phyloP scores from a whole-genome alignment of 2,888 invertebrate genomes.

The Pseudococcus viburni region DNA sequence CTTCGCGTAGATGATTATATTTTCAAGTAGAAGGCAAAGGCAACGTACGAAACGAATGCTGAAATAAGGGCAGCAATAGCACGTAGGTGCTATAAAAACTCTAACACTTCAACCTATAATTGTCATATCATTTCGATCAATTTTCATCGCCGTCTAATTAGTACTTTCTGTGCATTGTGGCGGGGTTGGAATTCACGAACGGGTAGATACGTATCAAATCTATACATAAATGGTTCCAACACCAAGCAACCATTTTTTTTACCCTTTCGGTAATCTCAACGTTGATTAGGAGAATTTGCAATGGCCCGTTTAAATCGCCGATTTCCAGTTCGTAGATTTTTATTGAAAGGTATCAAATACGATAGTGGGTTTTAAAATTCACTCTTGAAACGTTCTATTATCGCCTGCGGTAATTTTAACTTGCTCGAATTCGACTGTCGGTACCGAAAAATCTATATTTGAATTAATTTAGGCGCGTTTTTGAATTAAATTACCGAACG shows the following conservation, averaged over 20 bases:
- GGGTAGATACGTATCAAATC: too few relatives aligned
- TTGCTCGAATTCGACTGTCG: background rate
- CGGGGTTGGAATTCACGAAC: background rate
- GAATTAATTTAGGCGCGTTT: slow-evolving; percentile 17
- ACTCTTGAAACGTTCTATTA: background rate
- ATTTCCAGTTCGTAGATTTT: background rate
- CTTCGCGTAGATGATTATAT: background rate
- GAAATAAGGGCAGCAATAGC: background rate
- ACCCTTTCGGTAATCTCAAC: too few relatives aligned
- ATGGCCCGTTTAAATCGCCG: too few relatives aligned
- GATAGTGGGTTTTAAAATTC: slow-evolving; percentile 17
- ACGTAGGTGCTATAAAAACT: background rate
- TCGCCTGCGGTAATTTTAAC: slow-evolving; percentile 30
- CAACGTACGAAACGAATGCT: background rate
- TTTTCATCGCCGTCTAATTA: background rate
- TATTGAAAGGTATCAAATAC: background rate
- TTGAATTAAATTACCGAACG: slow-evolving; percentile 8
- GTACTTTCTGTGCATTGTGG: background rate
- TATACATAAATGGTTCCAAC: too few relatives aligned
- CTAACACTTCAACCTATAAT: slow-evolving; percentile 4
- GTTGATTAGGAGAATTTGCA: too few relatives aligned
- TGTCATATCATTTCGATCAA: slow-evolving; percentile 14
- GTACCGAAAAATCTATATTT: background rate
- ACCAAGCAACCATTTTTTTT: too few relatives aligned
- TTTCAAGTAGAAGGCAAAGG: background rate